Percentiles rank a stretch among this genome's conserved stretches.
These are phyloP conservation scores for Caenorhabditis sp. DNA, from an alignment of 2,888 invertebrate genomes.

Conservation along the genomic window DNA sequence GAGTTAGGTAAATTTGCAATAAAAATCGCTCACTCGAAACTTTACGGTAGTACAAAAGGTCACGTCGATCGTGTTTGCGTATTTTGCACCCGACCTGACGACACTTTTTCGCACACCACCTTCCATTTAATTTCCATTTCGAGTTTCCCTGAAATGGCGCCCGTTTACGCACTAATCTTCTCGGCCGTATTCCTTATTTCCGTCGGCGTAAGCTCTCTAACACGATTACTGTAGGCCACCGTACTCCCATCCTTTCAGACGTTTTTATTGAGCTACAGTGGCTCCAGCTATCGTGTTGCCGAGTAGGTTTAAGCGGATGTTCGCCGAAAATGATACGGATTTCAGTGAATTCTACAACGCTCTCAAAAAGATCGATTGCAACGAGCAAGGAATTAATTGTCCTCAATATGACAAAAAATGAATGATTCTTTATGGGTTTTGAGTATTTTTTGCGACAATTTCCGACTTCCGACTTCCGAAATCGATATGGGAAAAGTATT, in stretches of 20 bases:
- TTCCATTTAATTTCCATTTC: no score
- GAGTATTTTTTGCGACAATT: background rate
- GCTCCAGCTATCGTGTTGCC: conserved; percentile 5
- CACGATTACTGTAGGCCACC: no score
- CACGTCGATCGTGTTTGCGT: background rate
- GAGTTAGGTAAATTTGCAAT: conserved; percentile 18
- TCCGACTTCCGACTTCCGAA: no score
- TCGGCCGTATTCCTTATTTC: no score
- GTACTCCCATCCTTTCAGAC: background rate
- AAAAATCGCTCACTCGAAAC: background rate
- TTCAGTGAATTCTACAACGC: conserved; percentile 30
- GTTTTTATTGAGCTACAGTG: background rate
- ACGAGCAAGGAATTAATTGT: conserved; percentile 3
- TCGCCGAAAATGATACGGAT: background rate
- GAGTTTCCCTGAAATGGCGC: no score
- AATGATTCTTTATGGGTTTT: background rate
- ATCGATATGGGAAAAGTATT: no score
- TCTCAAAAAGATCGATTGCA: conserved; percentile 21
- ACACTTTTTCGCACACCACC: background rate
- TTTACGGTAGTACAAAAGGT: no score
- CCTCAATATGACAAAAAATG: conserved; percentile 11
- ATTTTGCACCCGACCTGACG: background rate
- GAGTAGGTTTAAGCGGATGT: conserved; percentile 14
- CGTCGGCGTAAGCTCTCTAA: no score
- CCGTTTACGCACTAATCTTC: no score